Evolutionary conservation across 2,113 vertebrate genomes (phyloP), one percentile per base, ranked within the genome.

Genomic region (Microcebus ravelobensis): DNA sequence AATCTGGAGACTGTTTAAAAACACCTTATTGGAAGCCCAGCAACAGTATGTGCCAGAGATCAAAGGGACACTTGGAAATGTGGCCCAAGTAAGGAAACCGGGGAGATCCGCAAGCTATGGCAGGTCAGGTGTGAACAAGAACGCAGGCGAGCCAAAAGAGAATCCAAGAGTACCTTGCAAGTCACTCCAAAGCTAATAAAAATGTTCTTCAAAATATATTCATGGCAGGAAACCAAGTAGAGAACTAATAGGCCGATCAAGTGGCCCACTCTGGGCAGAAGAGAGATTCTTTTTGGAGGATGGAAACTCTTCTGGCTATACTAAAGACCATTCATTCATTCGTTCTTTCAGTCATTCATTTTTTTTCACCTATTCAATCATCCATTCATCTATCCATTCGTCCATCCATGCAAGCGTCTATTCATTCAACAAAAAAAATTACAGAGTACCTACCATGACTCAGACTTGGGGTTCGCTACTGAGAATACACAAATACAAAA

Each of bases 1-100:
- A 98, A 96, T 94, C 98, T 98, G 97, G 97, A 98, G 97, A 96
- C 97, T 96, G 96, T 98, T 98, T 97, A 93, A 97, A 98, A 98
- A 98, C 97, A 98, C 98, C 97, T 98, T 97, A 92, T 90, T 97
- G 97, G 98, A 98, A 98, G 96, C 93, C 82, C 79, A 90, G 96
- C 52, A 84, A 90, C 97, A 95, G 95, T 96, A 93, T 97, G 95
- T 95, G 96, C 95, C 90, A 91, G 86, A 97, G 97, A 98, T 98
- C 95, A 98, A 98, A 98, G 95, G 91, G 84, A 84, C 82, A 96
- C 95, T 97, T 97, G 96, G 94, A 96, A 96, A 97, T 90, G 96
- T 93, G 93, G 97, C 95, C 91, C 77, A 76, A 88, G 83, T 87
- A 95, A 96, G 96, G 96, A 97, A 95, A 93, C 94, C 83, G 86